Base-by-base conservation (phyloP, 2,113 vertebrate genomes). In the Oplegnathus fasciatus region DNA sequence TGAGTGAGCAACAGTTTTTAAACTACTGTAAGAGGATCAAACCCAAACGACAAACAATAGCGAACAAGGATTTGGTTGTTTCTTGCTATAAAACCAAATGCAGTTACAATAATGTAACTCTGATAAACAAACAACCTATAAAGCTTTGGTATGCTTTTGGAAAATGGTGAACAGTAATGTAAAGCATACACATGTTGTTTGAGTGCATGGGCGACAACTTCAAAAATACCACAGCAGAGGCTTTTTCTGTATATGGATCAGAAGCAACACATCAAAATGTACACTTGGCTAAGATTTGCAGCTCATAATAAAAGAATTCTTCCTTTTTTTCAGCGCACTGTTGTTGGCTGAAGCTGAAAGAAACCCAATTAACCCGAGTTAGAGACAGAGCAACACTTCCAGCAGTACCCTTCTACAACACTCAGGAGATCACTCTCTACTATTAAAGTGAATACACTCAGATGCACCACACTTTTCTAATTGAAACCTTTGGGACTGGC, bases 401-500 rank as follows among this genome's bases (percentile, higher is more conserved):
- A 80, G 84, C 81, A 78, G 50, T 90, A 82, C 75, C 88, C 88
- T 75, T 90, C 93, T 82, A 69, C 88, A 94, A 88, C 91, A 94
- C 95, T 94, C 90, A 71, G 88, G 95, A 95, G 94, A 95, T 94
- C 93, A 82, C 91, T 91, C 88, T 86, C 89, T 86, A 87, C 94
- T 92, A 92, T 95, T 95, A 95, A 91, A 94, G 88, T 76, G 89
- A 94, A 94, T 90, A 82, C 91, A 91, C 92, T 93, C 86, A 88
- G 74, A 93, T 92, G 90, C 89, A 84, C 87, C 66, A 80, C 79
- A 89, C 91, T 93, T 95, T 95, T 94, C 90, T 95, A 96, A 96
- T 96, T 95, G 90, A 95, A 96, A 96, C 95, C 95, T 93, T 80
- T 93, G 96, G 95, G 94, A 95, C 83, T 89, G 75, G 84, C 83